Evolutionary conservation across 2,113 vertebrate genomes (phyloP).

Genomic region (Eubucco bourcierii): DNA sequence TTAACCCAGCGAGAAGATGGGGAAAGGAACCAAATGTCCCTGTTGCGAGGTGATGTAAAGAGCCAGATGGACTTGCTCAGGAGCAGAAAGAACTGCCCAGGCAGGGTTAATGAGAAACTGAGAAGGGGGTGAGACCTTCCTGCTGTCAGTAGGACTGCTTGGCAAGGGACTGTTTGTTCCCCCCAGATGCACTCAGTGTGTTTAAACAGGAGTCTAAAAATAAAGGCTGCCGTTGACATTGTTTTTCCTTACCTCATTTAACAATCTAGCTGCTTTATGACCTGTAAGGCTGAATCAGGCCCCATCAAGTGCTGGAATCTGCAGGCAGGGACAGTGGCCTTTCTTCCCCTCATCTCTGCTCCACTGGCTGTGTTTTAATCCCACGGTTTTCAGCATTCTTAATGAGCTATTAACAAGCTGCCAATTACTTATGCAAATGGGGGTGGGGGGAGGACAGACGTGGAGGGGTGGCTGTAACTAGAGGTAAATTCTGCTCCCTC

Average conservation of each 20-base stretch:
- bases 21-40: neutral
- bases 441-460: neutral
- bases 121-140: conserved; percentile 24
- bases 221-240: conserved; percentile 55
- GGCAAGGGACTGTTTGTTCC: conserved; percentile 45
- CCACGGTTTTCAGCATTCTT: conserved; percentile 64
- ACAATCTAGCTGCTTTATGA: conserved; percentile 61
- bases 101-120: neutral
- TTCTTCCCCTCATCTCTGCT: conserved; percentile 11
- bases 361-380: conserved; percentile 59
- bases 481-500: conserved; percentile 55
- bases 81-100: conserved; percentile 16
- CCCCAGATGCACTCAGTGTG: conserved; percentile 31
- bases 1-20: neutral
- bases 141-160: conserved; percentile 40
- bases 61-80: conserved; percentile 4
- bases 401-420: conserved; percentile 54
- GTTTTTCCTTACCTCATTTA: conserved; percentile 66
- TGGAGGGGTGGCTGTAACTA: conserved; percentile 24
- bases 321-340: neutral
- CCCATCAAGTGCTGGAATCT: conserved; percentile 24
- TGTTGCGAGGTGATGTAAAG: neutral
- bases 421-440: conserved; percentile 41
- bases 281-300: conserved; percentile 42
- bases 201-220: conserved; percentile 52